Base-by-base conservation (phyloP, 2,888 invertebrate genomes). In the Amphiduros pacificus region DNA sequence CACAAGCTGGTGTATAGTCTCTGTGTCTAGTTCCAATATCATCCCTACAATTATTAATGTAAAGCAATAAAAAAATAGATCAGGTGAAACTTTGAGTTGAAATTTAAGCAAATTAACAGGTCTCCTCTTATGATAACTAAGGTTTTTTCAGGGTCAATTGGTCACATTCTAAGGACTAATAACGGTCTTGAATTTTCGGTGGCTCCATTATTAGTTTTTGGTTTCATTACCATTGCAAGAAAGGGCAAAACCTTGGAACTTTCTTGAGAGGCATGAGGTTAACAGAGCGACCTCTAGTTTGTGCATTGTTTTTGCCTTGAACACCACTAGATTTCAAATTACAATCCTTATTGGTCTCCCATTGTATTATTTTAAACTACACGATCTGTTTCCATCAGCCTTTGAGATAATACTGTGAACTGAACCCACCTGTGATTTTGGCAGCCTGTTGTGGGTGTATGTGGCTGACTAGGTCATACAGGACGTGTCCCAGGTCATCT, bases 401-500 rank as follows among this genome's bases (percentile, higher is more conserved):
- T 36, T 36, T 36, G 17, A 36, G 17, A 36, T 17, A 48, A 48
- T 9, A n/a, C 6, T 11, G 22, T 20, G 17, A 29, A 3, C 5
- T 26, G 11, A 22, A 31, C 36, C 3, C 22, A 59, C 59, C 59
- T 4, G 59, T 59, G 27, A 59, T 53, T 52, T 40, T 59, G 2
- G 51, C 20, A 9, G 59, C 59, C 11, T 59, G 52, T 26, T 59
- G 28, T 29, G 59, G 53, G 27, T 55, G 24, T n/a, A 26, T 9
- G n/a, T 9, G n/a, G 29, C 28, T 26, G 9, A 51, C n/a, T 1
- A 53, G 52, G n/a, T 59, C 52, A 24, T 48, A 59, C 4, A 59
- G 29, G 28, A 53, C 52, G 24, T 59, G 52, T 1, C 59, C 59
- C 2, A 59, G 29, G 27, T 59, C 59, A 20, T 59, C 52, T 17